Percentiles rank a stretch among this genome's conserved stretches.
phyloP scores from a whole-genome alignment of 2,797 vertebrate genomes.

The Kryptolebias ocellatus region DNA sequence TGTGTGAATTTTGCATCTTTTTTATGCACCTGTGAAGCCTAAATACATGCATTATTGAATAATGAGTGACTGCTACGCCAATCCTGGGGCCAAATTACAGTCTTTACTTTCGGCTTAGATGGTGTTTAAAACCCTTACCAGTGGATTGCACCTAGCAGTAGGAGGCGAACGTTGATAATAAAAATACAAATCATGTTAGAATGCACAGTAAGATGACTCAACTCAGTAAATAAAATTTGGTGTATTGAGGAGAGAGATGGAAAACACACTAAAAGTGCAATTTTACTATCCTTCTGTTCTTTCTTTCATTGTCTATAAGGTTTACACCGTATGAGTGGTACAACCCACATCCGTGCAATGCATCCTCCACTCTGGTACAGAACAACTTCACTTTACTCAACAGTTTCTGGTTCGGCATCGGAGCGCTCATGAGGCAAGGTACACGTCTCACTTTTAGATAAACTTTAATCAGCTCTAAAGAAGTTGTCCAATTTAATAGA shows the following conservation, averaged over 20 bases:
- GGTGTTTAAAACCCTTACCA: not conserved
- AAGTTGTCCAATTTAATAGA: too few relatives aligned
- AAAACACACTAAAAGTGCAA: not conserved
- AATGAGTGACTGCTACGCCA: too few relatives aligned
- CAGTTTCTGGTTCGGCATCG: conserved; percentile 98
- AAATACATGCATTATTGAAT: not conserved
- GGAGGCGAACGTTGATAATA: conserved; percentile 36
- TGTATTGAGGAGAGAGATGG: too few relatives aligned
- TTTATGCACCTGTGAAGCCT: not conserved
- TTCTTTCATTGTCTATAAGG: conserved; percentile 81
- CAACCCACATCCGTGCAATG: conserved; percentile 97
- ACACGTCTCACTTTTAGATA: conserved; percentile 43
- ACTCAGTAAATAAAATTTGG: too few relatives aligned
- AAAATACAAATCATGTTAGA: conserved; percentile 46
- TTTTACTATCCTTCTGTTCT: conserved; percentile 6
- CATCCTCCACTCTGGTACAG: conserved; percentile 93
- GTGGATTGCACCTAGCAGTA: conserved; percentile 19
- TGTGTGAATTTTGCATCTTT: not conserved
- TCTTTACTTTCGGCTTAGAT: too few relatives aligned
- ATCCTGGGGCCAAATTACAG: too few relatives aligned
- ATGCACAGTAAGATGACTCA: not conserved
- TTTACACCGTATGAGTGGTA: conserved; percentile 99
- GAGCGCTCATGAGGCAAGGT: conserved; percentile 99
- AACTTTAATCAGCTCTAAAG: not conserved
- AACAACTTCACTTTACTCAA: conserved; percentile 99